Conservation (phyloP, 2,113 vertebrate species). For the Bombycilla garrulus region DNA sequence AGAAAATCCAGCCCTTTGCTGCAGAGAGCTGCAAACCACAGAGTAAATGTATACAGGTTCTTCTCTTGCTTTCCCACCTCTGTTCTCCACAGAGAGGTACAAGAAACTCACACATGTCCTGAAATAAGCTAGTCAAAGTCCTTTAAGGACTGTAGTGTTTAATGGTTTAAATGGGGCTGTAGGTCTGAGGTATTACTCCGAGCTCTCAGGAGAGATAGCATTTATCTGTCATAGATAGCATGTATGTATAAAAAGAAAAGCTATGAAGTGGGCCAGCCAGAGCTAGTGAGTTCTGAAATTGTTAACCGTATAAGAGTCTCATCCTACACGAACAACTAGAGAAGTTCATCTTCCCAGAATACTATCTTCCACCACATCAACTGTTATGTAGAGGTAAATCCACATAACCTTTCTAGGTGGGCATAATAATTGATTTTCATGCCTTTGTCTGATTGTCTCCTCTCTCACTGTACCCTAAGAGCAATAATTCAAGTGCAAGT, state of each 20-base stretch:
- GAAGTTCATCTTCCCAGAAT: background rate
- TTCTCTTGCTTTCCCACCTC: background rate
- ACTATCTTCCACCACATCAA: background rate
- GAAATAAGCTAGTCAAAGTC: background rate
- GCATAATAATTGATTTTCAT: background rate
- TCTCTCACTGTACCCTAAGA: background rate
- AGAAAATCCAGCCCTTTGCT: background rate
- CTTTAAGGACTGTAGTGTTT: background rate
- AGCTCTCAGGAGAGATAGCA: background rate
- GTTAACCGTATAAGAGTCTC: rapidly evolving
- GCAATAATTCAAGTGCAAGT: background rate
- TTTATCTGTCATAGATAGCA: background rate
- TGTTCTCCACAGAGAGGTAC: background rate
- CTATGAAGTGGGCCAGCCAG: background rate
- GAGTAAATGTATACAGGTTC: background rate
- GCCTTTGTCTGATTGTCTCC: background rate
- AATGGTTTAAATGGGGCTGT: background rate
- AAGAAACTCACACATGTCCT: background rate
- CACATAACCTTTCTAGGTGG: background rate
- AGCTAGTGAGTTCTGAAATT: background rate
- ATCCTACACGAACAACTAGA: background rate
- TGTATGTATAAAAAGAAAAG: background rate
- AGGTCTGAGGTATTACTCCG: background rate
- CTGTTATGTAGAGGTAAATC: background rate
- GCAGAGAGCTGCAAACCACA: background rate